Evolutionary conservation across 2,888 invertebrate species (phyloP), one percentile per base, ranked within the genome.

Genomic region (Rhagophthalmus giganteus): DNA sequence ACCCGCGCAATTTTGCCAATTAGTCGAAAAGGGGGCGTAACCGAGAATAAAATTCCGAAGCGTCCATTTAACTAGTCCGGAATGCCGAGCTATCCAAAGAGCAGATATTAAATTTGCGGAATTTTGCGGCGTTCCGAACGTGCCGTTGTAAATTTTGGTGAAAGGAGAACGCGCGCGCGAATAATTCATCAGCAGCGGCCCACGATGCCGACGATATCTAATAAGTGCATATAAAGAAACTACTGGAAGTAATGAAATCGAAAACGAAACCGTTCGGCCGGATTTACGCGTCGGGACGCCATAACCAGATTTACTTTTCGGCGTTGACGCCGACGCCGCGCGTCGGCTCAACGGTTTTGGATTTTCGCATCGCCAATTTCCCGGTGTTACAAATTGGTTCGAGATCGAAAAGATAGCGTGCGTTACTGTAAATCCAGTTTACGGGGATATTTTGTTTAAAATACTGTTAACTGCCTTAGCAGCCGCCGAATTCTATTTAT

Each of bases 31-130:
- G n/a, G n/a, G 20, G 31, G 39, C 9, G 39, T 20, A 7, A 46
- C 38, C 42, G 34, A 41, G 48, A 41, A 54, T 54, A 53, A 54
- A 59, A 59, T 57, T 59, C 55, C 54, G 26, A 49, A 39, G 47
- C 59, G 59, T 55, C 58, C 57, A 54, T 60, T 62, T 60, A 60
- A 58, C 57, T 52, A 52, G 56, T 54, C 51, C 49, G 50, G 58
- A 59, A 59, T 59, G 55, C 58, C 53, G 54, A 57, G 45, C 45
- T 49, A 54, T 49, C 57, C 51, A 64, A 65, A 66, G 66, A 63
- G 63, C 63, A 64, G 77, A 78, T 78, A 78, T 78, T 78, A 78
- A 78, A 78, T 78, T 77, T 78, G 76, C 74, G 76, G 77, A 78
- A 78, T 78, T 77, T 76, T 74, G 76, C 74, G 77, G 78, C 73